Conservation (phyloP, 2,888 invertebrate species). For the Nowickia ferox region DNA sequence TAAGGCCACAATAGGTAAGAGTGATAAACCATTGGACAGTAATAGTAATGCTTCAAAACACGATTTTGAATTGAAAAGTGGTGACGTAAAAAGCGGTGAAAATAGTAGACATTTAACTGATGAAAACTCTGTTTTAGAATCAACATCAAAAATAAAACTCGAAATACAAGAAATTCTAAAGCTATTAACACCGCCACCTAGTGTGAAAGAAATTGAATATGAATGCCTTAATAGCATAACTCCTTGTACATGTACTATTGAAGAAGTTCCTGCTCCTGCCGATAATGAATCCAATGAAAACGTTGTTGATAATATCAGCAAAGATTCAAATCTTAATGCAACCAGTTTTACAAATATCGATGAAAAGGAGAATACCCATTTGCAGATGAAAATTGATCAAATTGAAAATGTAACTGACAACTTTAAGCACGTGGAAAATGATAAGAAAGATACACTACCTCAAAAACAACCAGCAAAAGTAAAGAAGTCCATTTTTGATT, state of each 20-base stretch:
- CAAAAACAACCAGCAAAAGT: slow-evolving; percentile 74
- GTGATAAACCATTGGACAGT: slow-evolving; percentile 74
- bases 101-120: not conserved
- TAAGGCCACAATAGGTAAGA: slow-evolving; percentile 60
- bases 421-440: not conserved
- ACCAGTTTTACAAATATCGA: slow-evolving; percentile 19
- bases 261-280: slow-evolving; percentile 71
- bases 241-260: slow-evolving; percentile 77
- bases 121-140: slow-evolving; percentile 8
- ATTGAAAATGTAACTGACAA: not conserved
- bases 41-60: slow-evolving; percentile 74
- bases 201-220: slow-evolving; percentile 47
- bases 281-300: slow-evolving; percentile 1
- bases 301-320: not conserved
- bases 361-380: slow-evolving; percentile 17
- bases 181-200: slow-evolving; percentile 59
- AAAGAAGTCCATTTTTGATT: slow-evolving; percentile 82
- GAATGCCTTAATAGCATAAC: slow-evolving; percentile 67
- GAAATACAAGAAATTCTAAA: slow-evolving; percentile 70
- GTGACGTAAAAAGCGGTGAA: slow-evolving; percentile 17
- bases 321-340: not conserved
- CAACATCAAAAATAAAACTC: slow-evolving; percentile 66
- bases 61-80: slow-evolving; percentile 46
- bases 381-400: not conserved
- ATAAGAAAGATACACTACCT: slow-evolving; percentile 16